These are phyloP conservation scores for Pammene aurita DNA, from an alignment of 2,888 invertebrate genomes.

Conservation along the genomic window DNA sequence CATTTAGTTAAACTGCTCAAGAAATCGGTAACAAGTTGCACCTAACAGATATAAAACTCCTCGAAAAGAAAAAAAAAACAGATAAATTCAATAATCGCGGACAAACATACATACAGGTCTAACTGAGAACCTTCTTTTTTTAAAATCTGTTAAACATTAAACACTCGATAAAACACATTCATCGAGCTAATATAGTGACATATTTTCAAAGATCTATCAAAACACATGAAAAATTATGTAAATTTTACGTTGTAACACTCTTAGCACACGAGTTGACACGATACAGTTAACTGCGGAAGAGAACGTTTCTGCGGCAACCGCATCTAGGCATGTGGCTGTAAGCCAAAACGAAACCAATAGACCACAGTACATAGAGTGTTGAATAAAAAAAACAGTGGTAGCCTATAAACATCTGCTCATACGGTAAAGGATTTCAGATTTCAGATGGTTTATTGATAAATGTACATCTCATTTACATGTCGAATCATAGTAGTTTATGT, in stretches of 20 bases:
- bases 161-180: conserved; percentile 8
- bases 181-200: conserved; percentile 16
- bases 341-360: conserved; percentile 52
- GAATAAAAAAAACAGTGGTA: not conserved
- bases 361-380: conserved; percentile 31
- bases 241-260: conserved; percentile 16
- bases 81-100: too few species aligned
- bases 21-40: too few species aligned
- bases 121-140: too few species aligned
- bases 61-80: too few species aligned
- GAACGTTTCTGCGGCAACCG: conserved; percentile 49
- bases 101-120: too few species aligned
- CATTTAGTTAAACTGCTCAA: too few species aligned
- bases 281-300: conserved; percentile 41
- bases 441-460: too few species aligned
- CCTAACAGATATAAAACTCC: too few species aligned
- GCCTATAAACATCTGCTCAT: not conserved
- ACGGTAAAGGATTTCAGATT: not conserved
- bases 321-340: conserved; percentile 52
- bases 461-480: too few species aligned
- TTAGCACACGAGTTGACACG: conserved; percentile 29
- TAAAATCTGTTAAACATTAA: not conserved
- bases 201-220: conserved; percentile 29
- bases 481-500: too few species aligned
- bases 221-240: not conserved